Conservation (phyloP, 2,888 invertebrate species). For the Macrophya alboannulata region DNA sequence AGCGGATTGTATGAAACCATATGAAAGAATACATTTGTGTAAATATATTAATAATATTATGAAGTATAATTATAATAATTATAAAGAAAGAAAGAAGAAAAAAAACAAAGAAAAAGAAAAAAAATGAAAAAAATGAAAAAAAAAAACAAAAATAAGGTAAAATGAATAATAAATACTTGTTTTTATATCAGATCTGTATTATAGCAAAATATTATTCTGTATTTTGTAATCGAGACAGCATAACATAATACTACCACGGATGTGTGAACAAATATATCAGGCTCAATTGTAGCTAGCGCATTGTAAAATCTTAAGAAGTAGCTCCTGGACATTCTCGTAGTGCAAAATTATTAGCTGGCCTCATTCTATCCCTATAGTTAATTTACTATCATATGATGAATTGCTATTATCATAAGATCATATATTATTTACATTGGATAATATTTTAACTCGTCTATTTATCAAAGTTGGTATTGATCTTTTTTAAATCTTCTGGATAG, state of each 20-base stretch:
- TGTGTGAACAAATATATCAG: conserved; percentile 51
- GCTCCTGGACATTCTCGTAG: conserved; percentile 37
- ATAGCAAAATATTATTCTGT: conserved; percentile 79
- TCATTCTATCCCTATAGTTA: conserved; percentile 10
- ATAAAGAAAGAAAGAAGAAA: background rate
- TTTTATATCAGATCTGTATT: conserved; percentile 79
- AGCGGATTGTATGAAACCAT: conserved; percentile 46
- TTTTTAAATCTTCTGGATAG: background rate
- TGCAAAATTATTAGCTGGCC: conserved; percentile 35
- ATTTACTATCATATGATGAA: background rate
- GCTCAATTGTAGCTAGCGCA: conserved; percentile 53
- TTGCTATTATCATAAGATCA: background rate
- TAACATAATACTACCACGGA: conserved; percentile 49
- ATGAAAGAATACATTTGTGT: conserved; percentile 72
- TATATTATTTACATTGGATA: background rate
- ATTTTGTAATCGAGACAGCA: conserved; percentile 76
- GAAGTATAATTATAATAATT: conserved; percentile 68
- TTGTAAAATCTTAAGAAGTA: conserved; percentile 48
- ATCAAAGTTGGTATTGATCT: background rate
- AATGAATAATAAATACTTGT: conserved; percentile 76
- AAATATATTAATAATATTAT: conserved; percentile 74
- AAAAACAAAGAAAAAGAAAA: conserved; percentile 64
- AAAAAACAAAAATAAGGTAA: conserved; percentile 74
- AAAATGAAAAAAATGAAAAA: conserved; percentile 69
- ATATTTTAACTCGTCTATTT: background rate